Percentiles rank a stretch among this genome's conserved stretches.
These are phyloP conservation scores for Melipona quadrifasciata DNA, from an alignment of 1,140 invertebrate species.

Conservation along the genomic window DNA sequence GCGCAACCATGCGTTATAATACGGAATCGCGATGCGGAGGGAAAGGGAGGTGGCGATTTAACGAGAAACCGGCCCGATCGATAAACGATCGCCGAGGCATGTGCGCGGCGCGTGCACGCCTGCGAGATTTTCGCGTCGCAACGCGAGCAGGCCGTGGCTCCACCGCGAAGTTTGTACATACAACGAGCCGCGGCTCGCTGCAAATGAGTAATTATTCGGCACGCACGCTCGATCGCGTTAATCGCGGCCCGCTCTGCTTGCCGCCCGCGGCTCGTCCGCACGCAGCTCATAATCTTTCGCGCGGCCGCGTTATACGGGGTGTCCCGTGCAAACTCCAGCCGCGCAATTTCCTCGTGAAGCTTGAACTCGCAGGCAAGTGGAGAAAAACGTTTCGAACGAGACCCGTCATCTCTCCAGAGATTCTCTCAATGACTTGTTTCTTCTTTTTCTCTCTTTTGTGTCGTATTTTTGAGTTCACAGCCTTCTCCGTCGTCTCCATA, in stretches of 20 bases:
- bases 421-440: no score
- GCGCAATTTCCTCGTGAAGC: no score
- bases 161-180: background rate
- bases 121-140: constrained; percentile 58
- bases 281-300: constrained; percentile 53
- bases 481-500: no score
- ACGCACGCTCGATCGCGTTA: constrained; percentile 70
- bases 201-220: constrained; percentile 71
- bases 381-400: no score
- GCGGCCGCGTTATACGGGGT: background rate
- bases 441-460: no score
- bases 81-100: constrained; percentile 53
- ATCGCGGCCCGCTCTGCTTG: constrained; percentile 56
- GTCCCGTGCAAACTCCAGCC: no score
- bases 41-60: constrained; percentile 18
- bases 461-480: no score
- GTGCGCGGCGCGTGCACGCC: background rate
- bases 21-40: background rate
- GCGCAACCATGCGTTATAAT: constrained; percentile 46
- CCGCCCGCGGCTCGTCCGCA: constrained; percentile 48
- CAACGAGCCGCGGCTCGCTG: constrained; percentile 35
- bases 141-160: constrained; percentile 11
- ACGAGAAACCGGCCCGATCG: constrained; percentile 40
- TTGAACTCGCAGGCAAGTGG: no score
- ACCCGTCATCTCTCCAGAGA: no score